Base-by-base conservation (phyloP, 2,888 invertebrate species). In the Ectemnius continuus region DNA sequence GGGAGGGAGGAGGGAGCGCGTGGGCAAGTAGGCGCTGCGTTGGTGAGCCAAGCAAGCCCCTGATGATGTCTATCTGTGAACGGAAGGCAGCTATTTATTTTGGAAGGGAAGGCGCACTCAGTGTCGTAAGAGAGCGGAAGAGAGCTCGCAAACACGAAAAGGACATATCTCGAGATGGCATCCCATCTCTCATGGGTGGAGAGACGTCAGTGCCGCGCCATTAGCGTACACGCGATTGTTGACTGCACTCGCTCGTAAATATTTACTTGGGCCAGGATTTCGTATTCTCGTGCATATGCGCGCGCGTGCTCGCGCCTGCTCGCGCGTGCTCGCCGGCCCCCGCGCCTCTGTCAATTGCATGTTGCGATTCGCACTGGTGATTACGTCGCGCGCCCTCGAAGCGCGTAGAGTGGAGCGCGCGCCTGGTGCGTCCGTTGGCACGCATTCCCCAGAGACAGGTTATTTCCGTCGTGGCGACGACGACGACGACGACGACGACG, bases 391-490 rank as follows among this genome's bases (percentile, higher is more conserved):
- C 16, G 52, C 16, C 52, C 52, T 52, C 52, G 52, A 52, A 11
- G 20, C 23, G 23, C 3, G 23, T 23, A 23, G 23, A 23, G 23
- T 23, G 23, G 23, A 23, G 23, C 48, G 23, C 46, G 45, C 62
- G 61, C 70, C 69, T 28, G 52, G 57, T 36, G 36, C 36, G 36
- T 56, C 26, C 47, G 47, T 68, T 80, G 80, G 72, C 71, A 67
- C 61, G 65, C 6, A 70, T 70, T 62, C 48, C 16, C 16, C 3
- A 16, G 52, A 52, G 11, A 61, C n/a, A n/a, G 47, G 56, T 64
- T 81, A 81, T 81, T 81, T 79, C 67, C 16, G 60, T 73, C 62
- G 58, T 69, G 81, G 23, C 3, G 23, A 2, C 20, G 20, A 20
- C 20, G 20, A 2, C 20, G 20, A 20, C 20, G 20, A 2, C 23